Conservation (phyloP, 2,113 vertebrate species). For the Cyrtonyx montezumae region DNA sequence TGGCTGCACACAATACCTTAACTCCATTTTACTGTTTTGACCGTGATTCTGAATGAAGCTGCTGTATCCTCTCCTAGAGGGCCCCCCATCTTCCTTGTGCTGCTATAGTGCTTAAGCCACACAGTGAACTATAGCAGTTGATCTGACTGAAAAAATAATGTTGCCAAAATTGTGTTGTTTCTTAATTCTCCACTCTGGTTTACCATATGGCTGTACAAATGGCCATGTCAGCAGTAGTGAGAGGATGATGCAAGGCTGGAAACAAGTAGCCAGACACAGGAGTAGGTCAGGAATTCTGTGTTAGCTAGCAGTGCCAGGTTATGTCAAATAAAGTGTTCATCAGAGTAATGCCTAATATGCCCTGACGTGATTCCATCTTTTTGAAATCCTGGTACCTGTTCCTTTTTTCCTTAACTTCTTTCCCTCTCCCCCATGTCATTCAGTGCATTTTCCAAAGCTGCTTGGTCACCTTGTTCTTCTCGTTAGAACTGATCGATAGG, state of each 20-base stretch:
- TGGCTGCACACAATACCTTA: not conserved
- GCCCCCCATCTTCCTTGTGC: not conserved
- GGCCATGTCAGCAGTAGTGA: constrained; percentile 58
- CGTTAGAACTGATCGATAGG: not conserved
- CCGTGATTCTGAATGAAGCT: not conserved
- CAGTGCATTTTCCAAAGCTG: not conserved
- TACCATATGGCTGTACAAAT: constrained; percentile 67
- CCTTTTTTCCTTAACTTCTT: not conserved
- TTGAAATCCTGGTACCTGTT: not conserved
- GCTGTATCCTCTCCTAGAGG: not conserved
- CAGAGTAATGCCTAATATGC: not conserved
- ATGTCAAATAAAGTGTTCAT: constrained; percentile 10
- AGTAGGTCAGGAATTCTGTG: not conserved
- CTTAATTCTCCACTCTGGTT: constrained; percentile 37
- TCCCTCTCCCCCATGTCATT: not conserved
- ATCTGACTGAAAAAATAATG: constrained; percentile 7
- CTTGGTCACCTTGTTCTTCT: not conserved
- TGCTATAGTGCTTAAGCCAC: not conserved
- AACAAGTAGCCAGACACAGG: not conserved
- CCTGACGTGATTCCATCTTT: not conserved
- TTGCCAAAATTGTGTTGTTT: constrained; percentile 26
- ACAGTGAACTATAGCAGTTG: not conserved
- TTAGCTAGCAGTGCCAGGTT: not conserved
- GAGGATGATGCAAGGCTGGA: constrained; percentile 50
- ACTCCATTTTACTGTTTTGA: not conserved